Percentiles rank a stretch among this genome's conserved stretches.
Conservation (phyloP, 2,797 vertebrate genomes). For the Caiman crocodilus region DNA sequence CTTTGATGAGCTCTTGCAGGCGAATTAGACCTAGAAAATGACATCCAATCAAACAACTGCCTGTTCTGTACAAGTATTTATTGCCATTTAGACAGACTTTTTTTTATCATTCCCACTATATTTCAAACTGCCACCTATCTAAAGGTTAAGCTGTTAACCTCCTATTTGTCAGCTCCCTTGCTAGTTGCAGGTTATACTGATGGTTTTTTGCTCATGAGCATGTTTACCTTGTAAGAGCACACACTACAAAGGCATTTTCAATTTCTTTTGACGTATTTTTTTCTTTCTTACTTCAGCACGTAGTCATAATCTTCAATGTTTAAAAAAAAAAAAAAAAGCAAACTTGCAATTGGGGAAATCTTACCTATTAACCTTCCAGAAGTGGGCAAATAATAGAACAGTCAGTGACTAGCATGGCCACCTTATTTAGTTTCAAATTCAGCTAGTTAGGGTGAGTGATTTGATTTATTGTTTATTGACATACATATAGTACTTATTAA, state of each 20-base stretch:
- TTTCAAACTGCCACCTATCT: background rate
- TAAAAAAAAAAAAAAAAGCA: background rate
- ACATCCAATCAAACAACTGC: constrained; percentile 47
- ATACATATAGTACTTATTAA: background rate
- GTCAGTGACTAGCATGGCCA: background rate
- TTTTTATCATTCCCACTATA: background rate
- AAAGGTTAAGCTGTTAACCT: constrained; percentile 29
- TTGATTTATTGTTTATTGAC: background rate
- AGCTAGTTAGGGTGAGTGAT: background rate
- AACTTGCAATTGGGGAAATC: background rate
- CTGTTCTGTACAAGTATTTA: constrained; percentile 21
- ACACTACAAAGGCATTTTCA: constrained; percentile 15
- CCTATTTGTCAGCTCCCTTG: constrained; percentile 16
- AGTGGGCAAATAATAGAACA: background rate
- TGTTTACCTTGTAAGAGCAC: constrained; percentile 5
- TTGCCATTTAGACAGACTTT: constrained; percentile 12
- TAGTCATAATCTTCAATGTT: background rate
- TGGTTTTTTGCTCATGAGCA: background rate
- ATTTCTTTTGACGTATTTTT: background rate
- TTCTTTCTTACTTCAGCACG: background rate
- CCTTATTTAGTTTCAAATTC: background rate
- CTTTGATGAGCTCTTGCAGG: constrained; percentile 98
- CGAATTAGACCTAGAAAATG: constrained; percentile 92
- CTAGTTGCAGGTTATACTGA: background rate
- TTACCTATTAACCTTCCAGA: background rate